These are phyloP conservation scores for Shinisaurus crocodilurus DNA, from an alignment of 2,113 vertebrate species.

Conservation along the genomic window DNA sequence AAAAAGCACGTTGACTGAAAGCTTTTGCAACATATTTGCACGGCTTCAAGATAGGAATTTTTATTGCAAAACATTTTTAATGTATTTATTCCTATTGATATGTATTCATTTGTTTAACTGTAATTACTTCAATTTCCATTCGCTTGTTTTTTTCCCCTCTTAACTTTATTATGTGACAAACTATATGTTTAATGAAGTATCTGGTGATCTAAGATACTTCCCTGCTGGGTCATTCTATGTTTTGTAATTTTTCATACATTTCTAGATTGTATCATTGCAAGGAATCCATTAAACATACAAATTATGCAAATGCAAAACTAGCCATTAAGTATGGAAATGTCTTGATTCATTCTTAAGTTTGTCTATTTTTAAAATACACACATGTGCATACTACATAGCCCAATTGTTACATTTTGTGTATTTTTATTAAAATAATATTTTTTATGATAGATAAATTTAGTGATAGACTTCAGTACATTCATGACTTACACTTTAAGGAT, in stretches of 20 bases:
- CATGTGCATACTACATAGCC: not conserved
- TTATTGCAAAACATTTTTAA: not conserved
- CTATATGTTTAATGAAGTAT: not conserved
- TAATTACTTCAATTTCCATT: constrained; percentile 16
- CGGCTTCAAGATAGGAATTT: constrained; percentile 11
- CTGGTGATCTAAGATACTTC: not conserved
- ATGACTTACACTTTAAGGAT: not conserved
- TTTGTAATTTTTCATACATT: not conserved
- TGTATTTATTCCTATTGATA: not conserved
- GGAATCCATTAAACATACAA: not conserved
- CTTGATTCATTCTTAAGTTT: not conserved
- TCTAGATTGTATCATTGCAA: not conserved
- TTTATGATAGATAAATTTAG: too few relatives aligned
- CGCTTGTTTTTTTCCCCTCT: not conserved
- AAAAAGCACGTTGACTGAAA: not conserved
- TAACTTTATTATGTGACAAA: not conserved
- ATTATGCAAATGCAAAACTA: not conserved
- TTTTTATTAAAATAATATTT: not conserved
- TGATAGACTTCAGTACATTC: not conserved
- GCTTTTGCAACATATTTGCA: constrained; percentile 30
- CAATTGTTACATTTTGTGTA: not conserved
- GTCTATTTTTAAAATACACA: not conserved
- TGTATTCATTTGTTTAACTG: not conserved
- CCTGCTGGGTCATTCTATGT: not conserved
- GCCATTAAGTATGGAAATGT: not conserved